Conservation (phyloP, 2,888 invertebrate genomes). For the Osmoderma eremita region DNA sequence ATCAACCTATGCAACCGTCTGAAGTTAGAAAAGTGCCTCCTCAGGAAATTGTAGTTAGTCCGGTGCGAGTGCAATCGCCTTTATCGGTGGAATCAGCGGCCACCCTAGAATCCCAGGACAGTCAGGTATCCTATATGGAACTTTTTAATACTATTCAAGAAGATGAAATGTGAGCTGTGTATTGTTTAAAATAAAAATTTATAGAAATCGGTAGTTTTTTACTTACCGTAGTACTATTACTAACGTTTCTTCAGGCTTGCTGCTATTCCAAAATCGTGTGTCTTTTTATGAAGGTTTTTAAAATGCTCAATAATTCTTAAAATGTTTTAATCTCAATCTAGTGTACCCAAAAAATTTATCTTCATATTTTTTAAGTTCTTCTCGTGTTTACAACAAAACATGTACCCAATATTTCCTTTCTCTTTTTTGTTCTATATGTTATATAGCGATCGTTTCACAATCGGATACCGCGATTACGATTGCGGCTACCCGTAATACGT, state of each 20-base stretch:
- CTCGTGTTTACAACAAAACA: constrained; percentile 15
- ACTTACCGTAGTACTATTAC: constrained; percentile 23
- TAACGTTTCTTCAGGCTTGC: constrained; percentile 14
- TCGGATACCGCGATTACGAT: constrained; percentile 13
- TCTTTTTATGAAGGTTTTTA: constrained; percentile 5
- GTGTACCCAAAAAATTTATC: constrained; percentile 20
- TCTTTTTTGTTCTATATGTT: constrained; percentile 17
- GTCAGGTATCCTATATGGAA: not conserved
- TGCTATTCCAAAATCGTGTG: constrained; percentile 11
- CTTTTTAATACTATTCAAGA: constrained; percentile 5
- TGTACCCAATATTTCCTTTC: constrained; percentile 10
- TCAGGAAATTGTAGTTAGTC: not conserved
- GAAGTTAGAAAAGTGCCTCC: not conserved
- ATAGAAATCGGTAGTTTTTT: constrained; percentile 17
- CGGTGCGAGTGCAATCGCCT: not conserved
- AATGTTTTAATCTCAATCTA: constrained; percentile 16
- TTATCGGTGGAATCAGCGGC: not conserved
- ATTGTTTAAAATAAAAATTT: not conserved
- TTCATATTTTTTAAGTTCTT: constrained; percentile 16
- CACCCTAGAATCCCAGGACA: not conserved
- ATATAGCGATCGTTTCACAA: constrained; percentile 17
- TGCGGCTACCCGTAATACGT: constrained; percentile 2
- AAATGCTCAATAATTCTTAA: constrained; percentile 6
- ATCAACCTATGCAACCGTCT: not conserved
- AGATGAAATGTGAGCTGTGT: not conserved